phyloP scores from a whole-genome alignment of 2,797 vertebrate genomes.

The Pantherophis alleghaniensis region DNA sequence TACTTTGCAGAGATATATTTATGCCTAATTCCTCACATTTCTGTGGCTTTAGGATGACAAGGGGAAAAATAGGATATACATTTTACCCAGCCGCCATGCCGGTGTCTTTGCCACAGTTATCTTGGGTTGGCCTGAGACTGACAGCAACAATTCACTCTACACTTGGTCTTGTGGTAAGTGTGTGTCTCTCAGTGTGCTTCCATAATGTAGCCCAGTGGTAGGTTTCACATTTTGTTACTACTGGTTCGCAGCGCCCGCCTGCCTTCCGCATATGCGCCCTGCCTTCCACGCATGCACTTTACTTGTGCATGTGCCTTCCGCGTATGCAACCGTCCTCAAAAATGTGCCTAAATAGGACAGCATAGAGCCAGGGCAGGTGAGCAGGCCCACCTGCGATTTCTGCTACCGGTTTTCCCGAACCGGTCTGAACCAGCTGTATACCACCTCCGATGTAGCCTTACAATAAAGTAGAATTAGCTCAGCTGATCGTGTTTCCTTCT shows the following conservation, averaged over 20 bases:
- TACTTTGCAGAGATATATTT: not conserved
- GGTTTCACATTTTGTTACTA: too few relatives aligned
- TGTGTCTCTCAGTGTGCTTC: not conserved
- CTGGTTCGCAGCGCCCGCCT: too few relatives aligned
- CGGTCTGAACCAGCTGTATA: too few relatives aligned
- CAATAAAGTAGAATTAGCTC: not conserved
- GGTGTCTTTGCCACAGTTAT: slow-evolving; percentile 67
- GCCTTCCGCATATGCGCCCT: too few relatives aligned
- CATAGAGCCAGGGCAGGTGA: too few relatives aligned
- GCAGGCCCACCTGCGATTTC: too few relatives aligned
- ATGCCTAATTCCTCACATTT: slow-evolving; percentile 19
- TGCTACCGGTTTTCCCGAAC: too few relatives aligned
- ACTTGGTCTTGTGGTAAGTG: slow-evolving; percentile 74
- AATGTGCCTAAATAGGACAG: too few relatives aligned
- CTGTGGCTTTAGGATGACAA: slow-evolving; percentile 57
- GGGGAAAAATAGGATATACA: slow-evolving; percentile 36
- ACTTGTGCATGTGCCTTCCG: too few relatives aligned
- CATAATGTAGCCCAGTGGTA: not conserved
- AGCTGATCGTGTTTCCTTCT: not conserved
- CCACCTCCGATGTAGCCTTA: not conserved
- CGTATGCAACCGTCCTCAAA: too few relatives aligned
- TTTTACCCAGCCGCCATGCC: slow-evolving; percentile 61
- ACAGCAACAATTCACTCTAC: slow-evolving; percentile 48
- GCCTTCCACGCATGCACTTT: accelerated
- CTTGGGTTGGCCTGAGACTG: slow-evolving; percentile 61